Evolutionary conservation across 2,113 vertebrate species (phyloP).

Genomic region (Casuarius casuarius): DNA sequence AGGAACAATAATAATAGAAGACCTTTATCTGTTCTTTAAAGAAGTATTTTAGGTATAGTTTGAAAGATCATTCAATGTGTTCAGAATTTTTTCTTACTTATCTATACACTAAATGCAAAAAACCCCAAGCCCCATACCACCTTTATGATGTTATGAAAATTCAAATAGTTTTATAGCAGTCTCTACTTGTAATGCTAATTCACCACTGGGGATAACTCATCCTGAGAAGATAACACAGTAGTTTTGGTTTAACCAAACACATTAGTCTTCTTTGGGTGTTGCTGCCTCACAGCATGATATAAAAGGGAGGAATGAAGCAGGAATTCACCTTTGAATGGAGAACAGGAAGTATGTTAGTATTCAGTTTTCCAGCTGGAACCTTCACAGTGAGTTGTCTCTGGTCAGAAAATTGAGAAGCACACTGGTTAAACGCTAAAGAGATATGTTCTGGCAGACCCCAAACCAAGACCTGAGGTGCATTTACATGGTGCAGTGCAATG

Average conservation of each 20-base stretch:
- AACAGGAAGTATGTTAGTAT: background rate
- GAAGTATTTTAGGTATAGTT: background rate
- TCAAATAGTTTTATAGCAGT: background rate
- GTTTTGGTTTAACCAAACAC: background rate
- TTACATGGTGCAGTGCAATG: background rate
- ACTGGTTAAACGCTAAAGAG: background rate
- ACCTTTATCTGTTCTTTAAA: background rate
- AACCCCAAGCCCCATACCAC: background rate
- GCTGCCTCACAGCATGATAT: background rate
- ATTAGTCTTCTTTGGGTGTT: background rate
- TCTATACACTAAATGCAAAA: background rate
- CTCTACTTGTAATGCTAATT: background rate
- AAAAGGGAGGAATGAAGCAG: background rate
- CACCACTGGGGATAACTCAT: background rate
- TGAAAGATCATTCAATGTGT: background rate
- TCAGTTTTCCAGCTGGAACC: background rate
- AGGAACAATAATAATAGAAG: background rate
- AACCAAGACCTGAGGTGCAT: background rate
- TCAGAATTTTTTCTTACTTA: background rate
- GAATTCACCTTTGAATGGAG: background rate
- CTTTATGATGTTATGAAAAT: background rate
- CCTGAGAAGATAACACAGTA: background rate
- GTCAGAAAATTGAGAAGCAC: background rate
- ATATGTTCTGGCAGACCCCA: background rate
- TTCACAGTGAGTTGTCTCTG: background rate